A percentile compares a stretch with the other conserved stretches of the same genome.
phyloP scores from a whole-genome alignment of 2,797 vertebrate species.

The Periparus ater region DNA sequence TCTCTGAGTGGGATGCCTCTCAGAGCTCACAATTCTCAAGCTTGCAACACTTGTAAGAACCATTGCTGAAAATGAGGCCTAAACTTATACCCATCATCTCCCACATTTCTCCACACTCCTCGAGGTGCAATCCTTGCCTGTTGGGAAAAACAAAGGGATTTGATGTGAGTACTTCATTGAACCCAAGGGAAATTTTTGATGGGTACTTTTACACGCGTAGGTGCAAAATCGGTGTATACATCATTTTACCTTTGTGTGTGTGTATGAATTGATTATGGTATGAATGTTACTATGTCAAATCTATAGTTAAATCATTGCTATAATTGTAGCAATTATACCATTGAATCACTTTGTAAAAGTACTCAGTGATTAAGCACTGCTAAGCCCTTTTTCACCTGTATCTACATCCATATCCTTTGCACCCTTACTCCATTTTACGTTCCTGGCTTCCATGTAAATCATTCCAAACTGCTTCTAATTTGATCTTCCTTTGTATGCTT shows the following conservation, averaged over 20 bases:
- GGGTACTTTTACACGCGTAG: not conserved
- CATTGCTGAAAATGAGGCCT: fast-evolving
- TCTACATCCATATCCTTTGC: not conserved
- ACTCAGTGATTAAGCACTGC: not conserved
- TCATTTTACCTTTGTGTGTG: not conserved
- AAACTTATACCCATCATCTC: not conserved
- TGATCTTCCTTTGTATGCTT: not conserved
- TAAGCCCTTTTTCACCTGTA: not conserved
- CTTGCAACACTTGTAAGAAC: not conserved
- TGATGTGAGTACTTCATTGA: not conserved
- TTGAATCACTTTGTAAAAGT: not conserved
- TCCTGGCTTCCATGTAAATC: not conserved
- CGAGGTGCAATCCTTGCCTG: not conserved
- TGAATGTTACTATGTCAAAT: not conserved
- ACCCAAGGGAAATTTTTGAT: not conserved
- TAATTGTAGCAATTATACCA: not conserved
- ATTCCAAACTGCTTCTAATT: not conserved
- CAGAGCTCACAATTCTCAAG: not conserved
- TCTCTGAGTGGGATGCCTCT: not conserved
- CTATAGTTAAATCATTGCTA: not conserved
- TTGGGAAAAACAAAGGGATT: not conserved
- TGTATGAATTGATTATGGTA: not conserved
- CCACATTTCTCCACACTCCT: not conserved
- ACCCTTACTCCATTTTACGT: not conserved
- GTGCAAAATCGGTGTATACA: not conserved